Evolutionary conservation across 2,113 vertebrate genomes (phyloP), one percentile per base, ranked within the genome.

Genomic region (Barnardius zonarius): DNA sequence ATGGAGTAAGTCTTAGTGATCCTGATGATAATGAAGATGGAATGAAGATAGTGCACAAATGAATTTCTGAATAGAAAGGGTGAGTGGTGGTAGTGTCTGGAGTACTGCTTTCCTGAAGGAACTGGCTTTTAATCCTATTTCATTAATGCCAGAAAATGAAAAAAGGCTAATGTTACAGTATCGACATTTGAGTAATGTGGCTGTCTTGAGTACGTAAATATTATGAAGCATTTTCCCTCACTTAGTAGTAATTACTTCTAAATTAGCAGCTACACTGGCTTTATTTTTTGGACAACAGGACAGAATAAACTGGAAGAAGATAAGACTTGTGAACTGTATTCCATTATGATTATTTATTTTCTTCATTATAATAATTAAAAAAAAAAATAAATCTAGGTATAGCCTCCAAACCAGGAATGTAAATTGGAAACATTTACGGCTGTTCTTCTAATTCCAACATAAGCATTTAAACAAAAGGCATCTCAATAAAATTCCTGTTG

Each of bases 21-120:
- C 55, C 44, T 70, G 54, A 78, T 88, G 92, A 90, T 74, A 84
- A 96, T 30, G 86, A 95, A 73, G 66, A 78, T 76, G 82, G 63
- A 80, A 93, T 83, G 73, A 94, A 49, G 52, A 74, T 9, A 59
- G 63, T 70, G 52, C 35, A 86, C 6, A 9, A 92, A 89, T 69
- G 62, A 72, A 57, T 23, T 83, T 55, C 43, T 82, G 80, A 93
- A 64, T 57, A 73, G 70, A 43, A 79, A 82, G 35, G 46, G 76
- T 88, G 90, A 79, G 74, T 6, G 37, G 74, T 86, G 75, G 15
- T 5, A 37, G 44, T 44, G 31, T 35, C 52, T 61, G 31, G 49
- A 89, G 77, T 33, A 77, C 24, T 85, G 51, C 54, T 92, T 77
- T 31, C 44, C 64, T 81, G 39, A 91, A 51, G 17, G 33, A 46